A percentile compares a stretch with the other conserved stretches of the same genome.
phyloP scores from a whole-genome alignment of 2,888 invertebrate genomes.

The Eulithis prunata region DNA sequence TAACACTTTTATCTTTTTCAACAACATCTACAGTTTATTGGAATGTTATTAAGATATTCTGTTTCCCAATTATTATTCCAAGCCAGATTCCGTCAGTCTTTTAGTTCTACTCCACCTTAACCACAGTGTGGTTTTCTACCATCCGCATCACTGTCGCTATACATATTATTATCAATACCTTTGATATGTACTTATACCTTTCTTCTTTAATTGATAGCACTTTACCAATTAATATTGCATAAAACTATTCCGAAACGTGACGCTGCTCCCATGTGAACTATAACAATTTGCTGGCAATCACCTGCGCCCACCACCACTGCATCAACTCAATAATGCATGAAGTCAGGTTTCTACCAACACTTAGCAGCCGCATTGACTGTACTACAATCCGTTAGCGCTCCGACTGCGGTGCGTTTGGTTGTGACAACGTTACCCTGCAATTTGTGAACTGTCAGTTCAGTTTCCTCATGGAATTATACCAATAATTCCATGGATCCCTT shows the following conservation, averaged over 20 bases:
- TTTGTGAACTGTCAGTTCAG: too few species aligned
- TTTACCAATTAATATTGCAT: constrained; percentile 44
- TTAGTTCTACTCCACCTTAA: too few species aligned
- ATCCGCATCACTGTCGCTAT: too few species aligned
- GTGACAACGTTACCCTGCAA: not conserved
- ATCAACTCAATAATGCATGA: constrained; percentile 74
- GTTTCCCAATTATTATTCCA: not conserved
- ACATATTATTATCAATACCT: too few species aligned
- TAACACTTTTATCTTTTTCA: not conserved
- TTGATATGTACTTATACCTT: too few species aligned
- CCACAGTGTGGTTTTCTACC: too few species aligned
- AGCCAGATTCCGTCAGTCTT: too few species aligned
- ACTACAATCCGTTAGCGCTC: not conserved
- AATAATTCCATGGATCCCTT: too few species aligned
- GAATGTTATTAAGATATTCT: not conserved
- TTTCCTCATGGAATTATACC: too few species aligned
- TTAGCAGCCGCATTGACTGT: not conserved
- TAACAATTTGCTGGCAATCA: constrained; percentile 69
- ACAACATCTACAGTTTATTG: not conserved
- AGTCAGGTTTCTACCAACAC: constrained; percentile 58
- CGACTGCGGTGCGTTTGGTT: not conserved
- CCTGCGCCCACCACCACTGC: constrained; percentile 54
- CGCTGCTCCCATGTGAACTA: constrained; percentile 69
- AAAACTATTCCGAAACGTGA: constrained; percentile 50
- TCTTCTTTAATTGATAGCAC: constrained; percentile 1